Conservation (phyloP, 2,113 vertebrate species). For the Struthidea cinerea region DNA sequence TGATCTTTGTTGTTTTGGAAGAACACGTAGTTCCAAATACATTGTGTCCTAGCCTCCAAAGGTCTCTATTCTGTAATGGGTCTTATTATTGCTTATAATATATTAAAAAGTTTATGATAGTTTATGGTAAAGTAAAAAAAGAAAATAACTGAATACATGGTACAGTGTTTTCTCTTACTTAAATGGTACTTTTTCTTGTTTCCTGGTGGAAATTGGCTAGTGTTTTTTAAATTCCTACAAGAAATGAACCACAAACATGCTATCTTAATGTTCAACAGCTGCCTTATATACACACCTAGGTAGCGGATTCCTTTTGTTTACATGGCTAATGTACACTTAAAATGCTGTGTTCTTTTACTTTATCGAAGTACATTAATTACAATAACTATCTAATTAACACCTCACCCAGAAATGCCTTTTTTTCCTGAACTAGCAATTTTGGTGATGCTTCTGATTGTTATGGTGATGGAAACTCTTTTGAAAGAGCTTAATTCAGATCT, state of each 20-base stretch:
- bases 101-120: neutral
- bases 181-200: neutral
- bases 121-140: neutral
- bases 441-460: neutral
- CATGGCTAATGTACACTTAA: neutral
- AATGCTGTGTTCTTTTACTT: neutral
- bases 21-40: neutral
- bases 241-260: neutral
- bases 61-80: neutral
- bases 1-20: neutral
- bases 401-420: neutral
- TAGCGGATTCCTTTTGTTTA: neutral
- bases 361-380: neutral
- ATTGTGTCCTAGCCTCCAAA: neutral
- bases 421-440: neutral
- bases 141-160: neutral
- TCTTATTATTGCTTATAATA: neutral
- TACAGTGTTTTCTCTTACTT: neutral
- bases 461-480: neutral
- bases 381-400: neutral
- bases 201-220: neutral
- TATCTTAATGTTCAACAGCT: neutral
- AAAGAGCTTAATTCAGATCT: neutral
- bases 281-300: neutral
- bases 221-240: neutral